Conservation (phyloP, 2,113 vertebrate species). For the Heptranchias perlo region DNA sequence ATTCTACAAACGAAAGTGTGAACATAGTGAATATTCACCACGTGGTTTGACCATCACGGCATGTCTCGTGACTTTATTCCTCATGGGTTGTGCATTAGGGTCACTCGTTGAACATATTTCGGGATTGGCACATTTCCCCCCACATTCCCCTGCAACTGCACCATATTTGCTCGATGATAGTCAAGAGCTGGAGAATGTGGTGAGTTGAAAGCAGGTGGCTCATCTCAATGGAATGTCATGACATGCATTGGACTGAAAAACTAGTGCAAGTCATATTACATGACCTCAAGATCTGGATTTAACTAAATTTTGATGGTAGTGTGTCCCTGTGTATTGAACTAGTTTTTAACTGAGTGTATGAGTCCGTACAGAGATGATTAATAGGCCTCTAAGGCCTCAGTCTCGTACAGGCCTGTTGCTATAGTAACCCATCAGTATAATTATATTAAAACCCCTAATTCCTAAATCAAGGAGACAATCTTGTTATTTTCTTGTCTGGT, state of each 20-base stretch:
- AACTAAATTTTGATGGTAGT: neutral
- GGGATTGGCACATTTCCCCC: neutral
- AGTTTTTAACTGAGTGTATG: neutral
- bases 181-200: neutral
- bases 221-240: neutral
- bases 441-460: neutral
- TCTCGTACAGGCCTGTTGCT: neutral
- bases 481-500: constrained; percentile 9
- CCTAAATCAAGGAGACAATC: constrained; percentile 1
- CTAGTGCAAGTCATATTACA: neutral
- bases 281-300: neutral
- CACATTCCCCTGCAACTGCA: neutral
- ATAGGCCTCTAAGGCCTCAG: neutral
- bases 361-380: neutral
- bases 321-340: neutral
- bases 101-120: neutral
- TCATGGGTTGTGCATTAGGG: neutral
- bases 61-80: neutral
- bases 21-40: neutral
- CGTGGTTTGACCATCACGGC: neutral
- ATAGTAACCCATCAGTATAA: neutral
- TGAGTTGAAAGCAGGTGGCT: neutral
- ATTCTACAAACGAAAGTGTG: too few species aligned
- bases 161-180: neutral
- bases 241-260: too few species aligned